Evolutionary conservation across 2,113 vertebrate species (phyloP).

Genomic region (Mustela nigripes): DNA sequence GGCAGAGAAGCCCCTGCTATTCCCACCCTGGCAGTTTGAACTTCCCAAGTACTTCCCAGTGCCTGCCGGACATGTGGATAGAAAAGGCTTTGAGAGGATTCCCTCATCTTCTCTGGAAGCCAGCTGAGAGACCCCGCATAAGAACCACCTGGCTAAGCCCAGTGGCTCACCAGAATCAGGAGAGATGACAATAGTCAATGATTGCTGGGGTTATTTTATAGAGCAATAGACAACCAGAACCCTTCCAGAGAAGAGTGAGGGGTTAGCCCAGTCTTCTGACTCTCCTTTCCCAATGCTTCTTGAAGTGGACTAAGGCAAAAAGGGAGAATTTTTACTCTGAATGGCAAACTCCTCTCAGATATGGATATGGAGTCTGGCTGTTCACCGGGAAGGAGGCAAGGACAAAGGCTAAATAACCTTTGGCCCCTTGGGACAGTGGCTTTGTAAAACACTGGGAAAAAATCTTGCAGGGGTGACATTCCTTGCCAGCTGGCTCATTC

Average conservation of each 20-base stretch:
- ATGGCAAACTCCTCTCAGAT: not conserved
- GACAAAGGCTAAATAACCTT: not conserved
- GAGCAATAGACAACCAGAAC: not conserved
- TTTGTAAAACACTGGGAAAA: constrained; percentile 31
- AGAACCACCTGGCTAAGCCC: not conserved
- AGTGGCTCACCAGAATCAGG: not conserved
- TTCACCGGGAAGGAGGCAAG: not conserved
- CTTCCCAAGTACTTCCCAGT: not conserved
- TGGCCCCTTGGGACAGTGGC: not conserved
- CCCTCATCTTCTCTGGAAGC: not conserved
- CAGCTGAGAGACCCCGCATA: not conserved
- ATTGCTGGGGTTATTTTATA: not conserved
- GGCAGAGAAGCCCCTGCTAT: not conserved
- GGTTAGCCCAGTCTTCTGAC: not conserved
- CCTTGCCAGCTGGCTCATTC: constrained; percentile 38
- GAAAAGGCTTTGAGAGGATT: not conserved
- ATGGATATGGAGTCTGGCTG: not conserved
- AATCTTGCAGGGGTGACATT: not conserved
- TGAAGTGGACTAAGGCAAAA: not conserved
- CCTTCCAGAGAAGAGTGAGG: not conserved
- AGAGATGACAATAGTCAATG: not conserved
- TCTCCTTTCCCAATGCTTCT: not conserved
- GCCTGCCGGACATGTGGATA: not conserved
- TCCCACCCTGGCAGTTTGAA: not conserved
- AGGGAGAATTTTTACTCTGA: not conserved